phyloP scores from a whole-genome alignment of 1,140 invertebrate species.

The Eumaeus atala region DNA sequence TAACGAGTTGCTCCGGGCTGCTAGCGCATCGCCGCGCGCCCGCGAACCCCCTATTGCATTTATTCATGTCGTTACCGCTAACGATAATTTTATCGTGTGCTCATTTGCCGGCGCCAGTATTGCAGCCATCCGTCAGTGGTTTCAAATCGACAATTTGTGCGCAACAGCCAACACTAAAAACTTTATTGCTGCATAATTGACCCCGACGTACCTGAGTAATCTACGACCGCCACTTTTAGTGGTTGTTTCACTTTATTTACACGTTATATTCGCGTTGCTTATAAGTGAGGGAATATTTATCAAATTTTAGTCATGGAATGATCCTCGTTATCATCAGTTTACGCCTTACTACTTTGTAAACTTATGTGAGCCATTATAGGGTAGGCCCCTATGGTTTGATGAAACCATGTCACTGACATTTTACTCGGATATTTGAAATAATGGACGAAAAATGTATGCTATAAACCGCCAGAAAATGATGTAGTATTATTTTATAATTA shows the following conservation, averaged over 20 bases:
- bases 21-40: constrained; percentile 38
- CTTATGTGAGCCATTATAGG: too few species aligned
- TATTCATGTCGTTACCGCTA: constrained; percentile 76
- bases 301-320: too few species aligned
- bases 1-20: constrained; percentile 45
- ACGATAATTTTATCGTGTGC: constrained; percentile 76
- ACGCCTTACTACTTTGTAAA: too few species aligned
- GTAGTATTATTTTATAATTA: too few species aligned
- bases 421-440: too few species aligned
- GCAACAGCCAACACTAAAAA: constrained; percentile 53
- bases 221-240: constrained; percentile 23
- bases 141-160: constrained; percentile 69
- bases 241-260: constrained; percentile 18
- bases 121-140: constrained; percentile 65
- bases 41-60: constrained; percentile 71
- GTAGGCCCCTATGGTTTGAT: too few species aligned
- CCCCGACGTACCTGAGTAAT: constrained; percentile 35
- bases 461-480: too few species aligned
- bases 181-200: constrained; percentile 70
- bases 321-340: too few species aligned
- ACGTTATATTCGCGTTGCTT: too few species aligned
- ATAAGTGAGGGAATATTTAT: too few species aligned
- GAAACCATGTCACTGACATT: too few species aligned
- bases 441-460: too few species aligned
- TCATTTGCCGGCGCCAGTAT: constrained; percentile 73